Conservation (phyloP, 2,113 vertebrate species). For the Regulus satrapa region DNA sequence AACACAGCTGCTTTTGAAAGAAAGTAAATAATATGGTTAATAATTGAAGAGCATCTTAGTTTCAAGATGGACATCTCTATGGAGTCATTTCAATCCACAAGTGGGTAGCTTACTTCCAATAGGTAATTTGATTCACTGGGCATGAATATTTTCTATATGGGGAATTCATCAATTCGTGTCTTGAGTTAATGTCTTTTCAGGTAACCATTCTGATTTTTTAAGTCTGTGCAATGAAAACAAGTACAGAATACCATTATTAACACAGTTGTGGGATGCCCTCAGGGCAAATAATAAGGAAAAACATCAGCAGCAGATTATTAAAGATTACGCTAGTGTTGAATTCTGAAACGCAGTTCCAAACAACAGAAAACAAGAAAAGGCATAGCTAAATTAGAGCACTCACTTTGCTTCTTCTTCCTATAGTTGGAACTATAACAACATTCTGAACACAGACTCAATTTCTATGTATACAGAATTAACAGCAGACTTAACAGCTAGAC, state of each 20-base stretch:
- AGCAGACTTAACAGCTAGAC: constrained; percentile 44
- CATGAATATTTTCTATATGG: not conserved
- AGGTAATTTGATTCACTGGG: not conserved
- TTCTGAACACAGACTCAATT: constrained; percentile 38
- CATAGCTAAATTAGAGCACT: constrained; percentile 24
- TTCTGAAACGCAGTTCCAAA: constrained; percentile 38
- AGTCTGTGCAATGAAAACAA: constrained; percentile 26
- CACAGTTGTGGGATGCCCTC: not conserved
- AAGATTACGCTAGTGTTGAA: constrained; percentile 52
- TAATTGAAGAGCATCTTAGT: constrained; percentile 57
- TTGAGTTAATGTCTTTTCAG: not conserved
- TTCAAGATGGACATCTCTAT: constrained; percentile 29
- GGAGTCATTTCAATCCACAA: constrained; percentile 63
- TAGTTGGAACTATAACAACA: constrained; percentile 16
- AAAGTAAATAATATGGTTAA: constrained; percentile 67
- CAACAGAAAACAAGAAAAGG: constrained; percentile 29
- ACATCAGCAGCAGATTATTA: constrained; percentile 57
- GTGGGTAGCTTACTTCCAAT: not conserved
- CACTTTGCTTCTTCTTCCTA: constrained; percentile 29
- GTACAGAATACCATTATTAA: not conserved
- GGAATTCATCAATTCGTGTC: not conserved
- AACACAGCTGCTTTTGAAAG: constrained; percentile 88
- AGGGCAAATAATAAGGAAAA: constrained; percentile 17
- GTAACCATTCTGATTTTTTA: not conserved
- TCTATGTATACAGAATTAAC: constrained; percentile 57